phyloP scores from a whole-genome alignment of 2,797 vertebrate species.

The Amphiprion clarkii region DNA sequence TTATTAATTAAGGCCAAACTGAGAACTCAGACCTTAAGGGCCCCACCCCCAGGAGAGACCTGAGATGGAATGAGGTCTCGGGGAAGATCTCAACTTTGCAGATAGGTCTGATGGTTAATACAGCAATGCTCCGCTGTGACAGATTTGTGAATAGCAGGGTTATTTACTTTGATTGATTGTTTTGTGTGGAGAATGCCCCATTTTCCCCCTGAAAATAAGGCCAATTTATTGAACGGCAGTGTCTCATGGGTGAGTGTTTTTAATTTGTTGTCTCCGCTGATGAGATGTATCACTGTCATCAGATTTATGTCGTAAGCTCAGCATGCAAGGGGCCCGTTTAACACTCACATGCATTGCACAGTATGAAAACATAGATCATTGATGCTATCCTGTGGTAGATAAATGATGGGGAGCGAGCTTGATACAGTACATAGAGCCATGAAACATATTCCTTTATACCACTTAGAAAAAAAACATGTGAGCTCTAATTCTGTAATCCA shows the following conservation, averaged over 20 bases:
- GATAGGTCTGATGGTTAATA: slow-evolving; percentile 62
- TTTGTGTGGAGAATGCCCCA: slow-evolving; percentile 60
- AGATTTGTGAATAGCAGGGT: slow-evolving; percentile 70
- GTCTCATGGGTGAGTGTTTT: slow-evolving; percentile 74
- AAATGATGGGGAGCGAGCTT: slow-evolving; percentile 37
- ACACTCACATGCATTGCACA: slow-evolving; percentile 13
- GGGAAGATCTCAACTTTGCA: slow-evolving; percentile 64
- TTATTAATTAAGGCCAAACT: slow-evolving; percentile 82
- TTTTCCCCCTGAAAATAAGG: slow-evolving; percentile 74
- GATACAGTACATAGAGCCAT: slow-evolving; percentile 12
- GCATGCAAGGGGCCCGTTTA: slow-evolving; percentile 45
- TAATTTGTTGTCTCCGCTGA: slow-evolving; percentile 74
- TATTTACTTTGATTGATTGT: slow-evolving; percentile 80
- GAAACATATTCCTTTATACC: slow-evolving; percentile 12
- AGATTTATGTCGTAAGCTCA: slow-evolving; percentile 49
- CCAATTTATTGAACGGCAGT: slow-evolving; percentile 71
- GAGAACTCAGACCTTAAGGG: slow-evolving; percentile 57
- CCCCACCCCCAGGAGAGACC: slow-evolving; percentile 57
- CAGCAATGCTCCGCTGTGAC: slow-evolving; percentile 52
- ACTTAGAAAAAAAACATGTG: slow-evolving; percentile 23
- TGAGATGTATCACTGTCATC: slow-evolving; percentile 70
- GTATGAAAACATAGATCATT: slow-evolving; percentile 46
- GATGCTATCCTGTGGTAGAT: slow-evolving; percentile 21
- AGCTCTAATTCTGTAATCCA: slow-evolving; percentile 14
- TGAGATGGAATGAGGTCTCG: slow-evolving; percentile 72